A percentile compares a stretch with the other conserved stretches of the same genome.
Evolutionary conservation across 2,113 vertebrate species (phyloP).

Genomic region (Dicerorhinus sumatrensis): DNA sequence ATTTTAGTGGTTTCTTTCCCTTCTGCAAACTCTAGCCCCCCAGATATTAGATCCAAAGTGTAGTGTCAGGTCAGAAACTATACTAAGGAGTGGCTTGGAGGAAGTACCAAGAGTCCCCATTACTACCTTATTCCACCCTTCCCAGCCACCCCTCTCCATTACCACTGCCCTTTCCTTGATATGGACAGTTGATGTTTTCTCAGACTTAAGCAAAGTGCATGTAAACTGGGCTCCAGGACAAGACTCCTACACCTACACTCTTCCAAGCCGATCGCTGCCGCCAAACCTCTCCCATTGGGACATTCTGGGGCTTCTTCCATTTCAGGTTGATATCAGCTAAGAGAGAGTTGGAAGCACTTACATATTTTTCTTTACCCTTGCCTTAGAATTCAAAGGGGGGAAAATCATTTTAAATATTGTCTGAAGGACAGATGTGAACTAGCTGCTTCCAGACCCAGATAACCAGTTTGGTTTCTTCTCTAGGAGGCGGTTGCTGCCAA

Average conservation of each 20-base stretch:
- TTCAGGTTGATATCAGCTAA: not conserved
- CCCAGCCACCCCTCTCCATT: not conserved
- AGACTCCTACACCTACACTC: not conserved
- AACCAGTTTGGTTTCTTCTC: conserved; percentile 21
- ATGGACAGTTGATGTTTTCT: not conserved
- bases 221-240: not conserved
- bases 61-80: not conserved
- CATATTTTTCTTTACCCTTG: not conserved
- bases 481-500: not conserved
- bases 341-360: not conserved
- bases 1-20: not conserved
- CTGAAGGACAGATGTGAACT: not conserved
- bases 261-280: not conserved
- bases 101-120: not conserved
- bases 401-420: not conserved
- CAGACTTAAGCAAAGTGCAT: not conserved
- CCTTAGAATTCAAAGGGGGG: not conserved
- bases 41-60: not conserved
- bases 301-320: not conserved
- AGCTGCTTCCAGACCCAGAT: not conserved
- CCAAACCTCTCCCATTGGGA: not conserved
- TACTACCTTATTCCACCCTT: no score
- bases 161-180: not conserved
- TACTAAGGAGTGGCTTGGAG: not conserved
- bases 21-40: not conserved